These are phyloP conservation scores for Trachelus stipa DNA, from an alignment of 2,888 invertebrate genomes.

Conservation along the genomic window DNA sequence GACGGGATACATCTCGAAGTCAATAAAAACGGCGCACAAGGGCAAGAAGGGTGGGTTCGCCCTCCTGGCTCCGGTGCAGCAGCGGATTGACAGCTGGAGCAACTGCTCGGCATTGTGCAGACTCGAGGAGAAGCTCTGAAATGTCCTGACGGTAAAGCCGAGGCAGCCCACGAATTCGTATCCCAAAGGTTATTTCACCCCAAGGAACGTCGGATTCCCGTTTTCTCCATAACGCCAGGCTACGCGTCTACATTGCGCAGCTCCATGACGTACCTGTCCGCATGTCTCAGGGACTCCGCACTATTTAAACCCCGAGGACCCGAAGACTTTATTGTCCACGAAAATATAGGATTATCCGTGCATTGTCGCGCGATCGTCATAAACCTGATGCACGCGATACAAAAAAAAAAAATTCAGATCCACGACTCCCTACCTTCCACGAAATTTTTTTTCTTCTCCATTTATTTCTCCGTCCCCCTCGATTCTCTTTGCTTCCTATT, in stretches of 20 bases:
- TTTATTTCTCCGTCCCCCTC: background rate
- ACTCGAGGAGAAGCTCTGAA: background rate
- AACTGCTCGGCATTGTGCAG: background rate
- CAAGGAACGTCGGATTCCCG: background rate
- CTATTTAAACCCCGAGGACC: background rate
- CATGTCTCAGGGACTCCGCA: background rate
- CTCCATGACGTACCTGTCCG: background rate
- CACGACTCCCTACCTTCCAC: background rate
- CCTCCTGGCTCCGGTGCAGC: background rate
- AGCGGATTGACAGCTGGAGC: constrained; percentile 6
- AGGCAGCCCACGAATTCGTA: background rate
- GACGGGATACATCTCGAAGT: background rate
- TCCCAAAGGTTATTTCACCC: background rate
- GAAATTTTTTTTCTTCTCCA: background rate
- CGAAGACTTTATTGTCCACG: background rate
- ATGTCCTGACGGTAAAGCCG: background rate
- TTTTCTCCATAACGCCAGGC: background rate
- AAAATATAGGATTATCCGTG: constrained; percentile 46
- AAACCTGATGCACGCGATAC: background rate
- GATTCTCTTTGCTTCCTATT: background rate
- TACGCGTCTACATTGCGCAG: background rate
- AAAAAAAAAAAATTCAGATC: background rate
- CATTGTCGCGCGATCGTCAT: constrained; percentile 35
- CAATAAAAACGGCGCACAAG: background rate
- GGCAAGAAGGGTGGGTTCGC: background rate